Percentiles rank a stretch among this genome's conserved stretches.
Evolutionary conservation across 2,888 invertebrate species (phyloP).

Genomic region (Sminthurinus aureus): DNA sequence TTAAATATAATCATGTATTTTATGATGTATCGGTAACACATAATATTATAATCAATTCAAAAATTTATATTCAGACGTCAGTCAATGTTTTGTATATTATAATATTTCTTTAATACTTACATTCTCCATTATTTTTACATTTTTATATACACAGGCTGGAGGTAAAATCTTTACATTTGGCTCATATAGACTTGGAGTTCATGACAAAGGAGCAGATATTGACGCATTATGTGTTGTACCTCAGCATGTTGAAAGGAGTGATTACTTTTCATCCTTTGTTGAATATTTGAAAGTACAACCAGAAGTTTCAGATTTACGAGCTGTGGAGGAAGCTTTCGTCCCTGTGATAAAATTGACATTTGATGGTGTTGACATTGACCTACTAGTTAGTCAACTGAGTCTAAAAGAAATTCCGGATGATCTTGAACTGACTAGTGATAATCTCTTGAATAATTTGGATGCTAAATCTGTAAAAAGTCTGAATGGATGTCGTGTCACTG

Average conservation of each 20-base stretch:
- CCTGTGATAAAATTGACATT: conserved; percentile 99
- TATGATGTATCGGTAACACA: too few relatives aligned
- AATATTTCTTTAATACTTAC: too few relatives aligned
- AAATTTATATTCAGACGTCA: too few relatives aligned
- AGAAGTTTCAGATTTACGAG: conserved; percentile 83
- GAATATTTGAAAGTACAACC: conserved; percentile 85
- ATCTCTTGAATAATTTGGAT: conserved; percentile 91
- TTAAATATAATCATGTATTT: too few relatives aligned
- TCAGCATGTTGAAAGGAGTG: conserved; percentile 88
- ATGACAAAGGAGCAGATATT: conserved; percentile 97
- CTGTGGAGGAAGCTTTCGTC: conserved; percentile 98
- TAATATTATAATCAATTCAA: too few relatives aligned
- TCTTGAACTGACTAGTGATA: conserved; percentile 86
- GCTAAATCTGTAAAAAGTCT: conserved; percentile 95
- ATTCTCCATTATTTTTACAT: too few relatives aligned
- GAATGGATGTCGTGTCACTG: conserved; percentile 98
- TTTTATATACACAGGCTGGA: conserved; percentile 71
- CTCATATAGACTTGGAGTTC: conserved; percentile 91
- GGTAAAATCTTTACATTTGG: conserved; percentile 99
- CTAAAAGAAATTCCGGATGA: conserved; percentile 94
- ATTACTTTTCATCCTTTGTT: conserved; percentile 96
- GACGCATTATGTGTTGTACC: conserved; percentile 98
- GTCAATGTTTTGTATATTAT: too few relatives aligned
- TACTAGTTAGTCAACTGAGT: conserved; percentile 93
- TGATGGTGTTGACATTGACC: conserved; percentile 97